Base-by-base conservation (phyloP, 2,888 invertebrate genomes). In the Portevinia maculata region DNA sequence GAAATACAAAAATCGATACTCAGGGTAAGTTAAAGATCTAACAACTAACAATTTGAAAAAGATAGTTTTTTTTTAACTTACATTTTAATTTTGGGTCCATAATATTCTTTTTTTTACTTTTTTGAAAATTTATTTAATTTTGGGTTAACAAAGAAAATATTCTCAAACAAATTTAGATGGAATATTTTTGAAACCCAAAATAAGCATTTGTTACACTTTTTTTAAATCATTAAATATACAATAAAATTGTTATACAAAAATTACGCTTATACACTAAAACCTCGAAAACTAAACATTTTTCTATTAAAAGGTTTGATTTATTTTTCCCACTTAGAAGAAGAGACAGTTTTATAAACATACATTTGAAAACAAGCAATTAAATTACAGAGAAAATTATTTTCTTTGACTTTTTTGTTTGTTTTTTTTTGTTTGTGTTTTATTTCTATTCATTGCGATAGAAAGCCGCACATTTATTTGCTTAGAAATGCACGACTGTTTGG, bases 21-120 rank as follows among this genome's bases (percentile, higher is more conserved):
- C 76, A 67, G 78, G 83, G 83, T 83, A 83, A 83, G 83, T 83
- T 83, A 52, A 73, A 52, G 41, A 65, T 52, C 48, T 41, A 74
- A 52, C 59, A 67, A 74, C 64, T 71, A 78, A 78, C 65, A 65
- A 59, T 71, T 70, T 64, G 59, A 48, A 70, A 57, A 62, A 46
- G n/a, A 48, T 32, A 32, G 39, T 50, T 13, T 57, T 41, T 50
- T 32, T 8, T 39, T 53, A 46, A 15, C 19, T 60, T 48, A 19
- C 59, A 59, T 44, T 60, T 60, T 15, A 19, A 34, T 41, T 44
- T 21, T 15, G 3, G 5, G 5, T 24, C 24, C n/a, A 46, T 50
- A 48, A 24, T 37, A 24, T 48, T 28, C 11, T 50, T 50, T 75
- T 21, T 15, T 65, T 34, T 21, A 50, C 13, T 62, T 17, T 8